Base-by-base conservation (phyloP, 2,113 vertebrate genomes). In the Brachionichthys hirsutus region DNA sequence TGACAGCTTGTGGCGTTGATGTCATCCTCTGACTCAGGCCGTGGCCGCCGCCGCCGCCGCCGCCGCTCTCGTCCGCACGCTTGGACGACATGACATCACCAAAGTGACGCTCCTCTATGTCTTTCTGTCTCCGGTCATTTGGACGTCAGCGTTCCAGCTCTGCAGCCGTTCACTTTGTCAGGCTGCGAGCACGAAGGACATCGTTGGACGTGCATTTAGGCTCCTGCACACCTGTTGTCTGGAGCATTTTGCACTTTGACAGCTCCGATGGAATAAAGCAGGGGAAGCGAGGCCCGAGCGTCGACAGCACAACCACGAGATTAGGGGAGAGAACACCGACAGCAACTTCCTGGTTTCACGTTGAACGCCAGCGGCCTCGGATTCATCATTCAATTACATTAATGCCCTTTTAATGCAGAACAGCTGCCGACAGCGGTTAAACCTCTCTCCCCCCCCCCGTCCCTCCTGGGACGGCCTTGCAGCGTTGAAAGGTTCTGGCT, bases 11-110 rank as follows among this genome's bases (percentile, higher is more conserved):
- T 76, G 59, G 51, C 75, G 77, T 78, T 93, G 93, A 94, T 92
- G 91, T 93, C 91, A 92, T 82, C 82, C 87, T 92, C 89, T 92
- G 90, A 92, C 86, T 92, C 90, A 90, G 86, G 82, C 88, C 75
- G 82, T 57, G 86, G 87, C 84, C 80, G 67, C 71, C 80, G 71
- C 81, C 58, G 77, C 86, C 88, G 83, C 89, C 91, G 90, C 68
- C 85, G n/a, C n/a, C n/a, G n/a, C n/a, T n/a, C n/a, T n/a, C n/a
- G n/a, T n/a, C 83, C 62, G 77, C 80, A 80, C 62, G 54, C 54
- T 79, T 71, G 81, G 86, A 78, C 61, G 56, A n/a, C 67, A 85
- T 88, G 81, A 86, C 79, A 90, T 88, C 90, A 91, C 83, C 83
- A 85, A 80, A 30, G 68, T 73, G 77, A 86, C 80, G 87, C 70